Percentiles rank a stretch among this genome's conserved stretches.
Evolutionary conservation across 1,140 invertebrate species (phyloP).

Genomic region (Pseudachorutes palmiensis): DNA sequence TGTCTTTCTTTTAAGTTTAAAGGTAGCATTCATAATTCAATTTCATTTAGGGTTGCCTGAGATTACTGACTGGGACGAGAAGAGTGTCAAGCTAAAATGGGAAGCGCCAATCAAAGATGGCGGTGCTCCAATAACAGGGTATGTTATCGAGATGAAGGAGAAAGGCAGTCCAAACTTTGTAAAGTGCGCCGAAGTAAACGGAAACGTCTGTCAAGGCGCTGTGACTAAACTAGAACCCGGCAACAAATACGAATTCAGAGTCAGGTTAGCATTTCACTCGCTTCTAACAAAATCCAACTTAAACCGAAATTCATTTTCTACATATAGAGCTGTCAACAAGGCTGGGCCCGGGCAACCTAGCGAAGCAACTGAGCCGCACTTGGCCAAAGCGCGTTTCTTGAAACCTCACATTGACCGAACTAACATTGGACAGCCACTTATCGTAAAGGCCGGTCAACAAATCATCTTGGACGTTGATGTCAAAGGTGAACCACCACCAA

Average conservation of each 20-base stretch:
- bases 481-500: conserved; percentile 87
- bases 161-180: conserved; percentile 57
- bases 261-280: too few relatives aligned
- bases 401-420: conserved; percentile 88
- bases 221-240: conserved; percentile 86
- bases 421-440: conserved; percentile 65
- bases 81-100: conserved; percentile 90
- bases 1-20: too few relatives aligned
- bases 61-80: conserved; percentile 86
- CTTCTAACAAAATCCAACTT: too few relatives aligned
- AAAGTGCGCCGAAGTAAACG: conserved; percentile 67
- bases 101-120: conserved; percentile 83
- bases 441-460: conserved; percentile 83
- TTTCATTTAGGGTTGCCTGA: too few relatives aligned
- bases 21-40: too few relatives aligned
- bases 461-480: conserved; percentile 85
- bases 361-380: conserved; percentile 85
- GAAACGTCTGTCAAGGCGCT: conserved; percentile 67
- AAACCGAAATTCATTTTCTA: too few relatives aligned
- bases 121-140: conserved; percentile 85
- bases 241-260: conserved; percentile 89
- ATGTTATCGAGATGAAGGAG: conserved; percentile 80
- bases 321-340: conserved; percentile 90
- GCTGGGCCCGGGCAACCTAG: conserved; percentile 92
- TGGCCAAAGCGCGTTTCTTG: conserved; percentile 86